A percentile compares a stretch with the other conserved stretches of the same genome.
Evolutionary conservation across 30 jellyfish, hydroid and myxozoan genomes (phyloP).

Genomic region (Hydra vulgaris): DNA sequence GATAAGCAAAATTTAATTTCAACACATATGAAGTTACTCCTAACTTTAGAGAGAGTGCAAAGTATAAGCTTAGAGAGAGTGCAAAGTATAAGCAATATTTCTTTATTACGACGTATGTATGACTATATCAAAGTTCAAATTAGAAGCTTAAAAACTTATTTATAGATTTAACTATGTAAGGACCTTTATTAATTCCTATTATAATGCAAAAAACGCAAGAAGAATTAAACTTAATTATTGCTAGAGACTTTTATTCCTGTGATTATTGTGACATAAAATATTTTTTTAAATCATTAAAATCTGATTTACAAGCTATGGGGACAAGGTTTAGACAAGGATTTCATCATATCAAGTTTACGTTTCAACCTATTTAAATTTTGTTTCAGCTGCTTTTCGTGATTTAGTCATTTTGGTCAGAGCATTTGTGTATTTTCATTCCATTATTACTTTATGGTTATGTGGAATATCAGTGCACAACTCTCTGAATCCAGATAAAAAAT

Average conservation of each 20-base stretch:
- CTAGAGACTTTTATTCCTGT: conserved; percentile 28
- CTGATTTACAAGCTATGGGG: no score
- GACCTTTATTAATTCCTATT: conserved; percentile 35
- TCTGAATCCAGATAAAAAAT: no score
- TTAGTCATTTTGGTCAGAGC: no score
- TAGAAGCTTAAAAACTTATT: conserved; percentile 33
- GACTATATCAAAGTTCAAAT: conserved; percentile 34
- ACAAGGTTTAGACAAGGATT: no score
- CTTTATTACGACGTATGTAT: conserved; percentile 10
- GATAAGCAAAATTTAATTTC: conserved; percentile 22
- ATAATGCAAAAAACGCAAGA: conserved; percentile 35
- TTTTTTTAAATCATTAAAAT: conserved; percentile 44
- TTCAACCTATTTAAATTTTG: no score
- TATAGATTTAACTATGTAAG: conserved; percentile 25
- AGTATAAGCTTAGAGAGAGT: conserved; percentile 10
- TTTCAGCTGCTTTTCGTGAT: no score
- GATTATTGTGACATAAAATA: conserved; percentile 37
- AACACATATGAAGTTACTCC: conserved; percentile 44
- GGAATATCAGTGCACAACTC: no score
- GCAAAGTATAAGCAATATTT: neutral
- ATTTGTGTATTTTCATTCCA: no score
- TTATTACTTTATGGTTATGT: no score
- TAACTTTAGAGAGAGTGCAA: conserved; percentile 15
- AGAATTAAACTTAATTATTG: conserved; percentile 35
- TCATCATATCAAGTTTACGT: no score